These are phyloP conservation scores for Bombus balteatus DNA, from an alignment of 1,140 invertebrate species.

Conservation along the genomic window DNA sequence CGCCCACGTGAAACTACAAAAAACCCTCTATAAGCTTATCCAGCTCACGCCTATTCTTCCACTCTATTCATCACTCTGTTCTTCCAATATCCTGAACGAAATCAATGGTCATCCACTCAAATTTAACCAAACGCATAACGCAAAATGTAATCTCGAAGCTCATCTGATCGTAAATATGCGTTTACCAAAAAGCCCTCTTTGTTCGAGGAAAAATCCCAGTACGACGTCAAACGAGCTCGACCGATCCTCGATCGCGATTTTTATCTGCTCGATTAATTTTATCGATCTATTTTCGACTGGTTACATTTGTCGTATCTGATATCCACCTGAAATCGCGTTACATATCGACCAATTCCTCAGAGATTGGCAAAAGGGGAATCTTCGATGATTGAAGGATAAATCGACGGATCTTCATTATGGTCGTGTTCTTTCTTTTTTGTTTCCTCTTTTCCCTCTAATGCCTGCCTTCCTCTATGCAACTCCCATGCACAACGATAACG, in stretches of 20 bases:
- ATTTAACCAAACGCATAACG: neutral
- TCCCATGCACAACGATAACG: constrained; percentile 32
- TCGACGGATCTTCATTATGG: neutral
- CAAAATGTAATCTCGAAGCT: too few species aligned
- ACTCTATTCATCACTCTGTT: neutral
- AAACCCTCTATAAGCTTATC: neutral
- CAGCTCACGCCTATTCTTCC: too few species aligned
- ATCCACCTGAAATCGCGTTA: neutral
- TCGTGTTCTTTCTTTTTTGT: too few species aligned
- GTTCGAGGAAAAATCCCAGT: constrained; percentile 4
- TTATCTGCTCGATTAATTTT: constrained; percentile 25
- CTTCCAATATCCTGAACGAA: neutral
- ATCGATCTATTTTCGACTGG: constrained; percentile 8
- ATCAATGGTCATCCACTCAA: neutral
- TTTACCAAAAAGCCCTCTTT: neutral
- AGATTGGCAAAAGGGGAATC: neutral
- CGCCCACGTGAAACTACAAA: neutral
- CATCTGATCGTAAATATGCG: too few species aligned
- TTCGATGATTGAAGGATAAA: too few species aligned
- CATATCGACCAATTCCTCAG: neutral
- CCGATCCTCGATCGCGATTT: neutral
- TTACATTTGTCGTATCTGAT: neutral
- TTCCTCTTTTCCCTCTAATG: neutral
- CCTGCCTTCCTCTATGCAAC: neutral
- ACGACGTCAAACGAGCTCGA: neutral